Evolutionary conservation across 2,797 vertebrate species (phyloP).

Genomic region (Acrocephalus scirpaceus): DNA sequence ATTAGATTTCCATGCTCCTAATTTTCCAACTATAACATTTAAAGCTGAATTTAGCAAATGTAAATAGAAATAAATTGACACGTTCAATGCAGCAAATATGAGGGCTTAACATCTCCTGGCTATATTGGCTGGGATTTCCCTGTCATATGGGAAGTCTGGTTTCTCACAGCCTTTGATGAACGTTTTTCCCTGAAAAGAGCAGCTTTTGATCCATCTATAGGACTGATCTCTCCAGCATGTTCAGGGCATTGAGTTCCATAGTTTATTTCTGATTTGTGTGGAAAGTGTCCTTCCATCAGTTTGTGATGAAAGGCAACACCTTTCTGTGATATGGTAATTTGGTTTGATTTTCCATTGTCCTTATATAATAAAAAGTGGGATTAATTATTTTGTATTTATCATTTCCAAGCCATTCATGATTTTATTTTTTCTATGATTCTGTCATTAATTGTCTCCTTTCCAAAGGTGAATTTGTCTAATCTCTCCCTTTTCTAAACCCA

Average conservation of each 20-base stretch:
- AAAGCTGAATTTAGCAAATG: background rate
- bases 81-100: background rate
- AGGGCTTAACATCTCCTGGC: background rate
- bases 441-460: background rate
- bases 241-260: accelerated
- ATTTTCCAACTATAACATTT: background rate
- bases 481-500: background rate
- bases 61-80: background rate
- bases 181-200: background rate
- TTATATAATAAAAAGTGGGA: background rate
- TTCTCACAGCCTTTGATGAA: background rate
- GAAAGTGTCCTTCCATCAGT: background rate
- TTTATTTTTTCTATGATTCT: background rate
- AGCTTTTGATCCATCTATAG: background rate
- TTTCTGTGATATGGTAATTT: background rate
- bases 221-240: background rate
- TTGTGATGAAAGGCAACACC: background rate
- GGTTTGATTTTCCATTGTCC: background rate
- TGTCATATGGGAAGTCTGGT: background rate
- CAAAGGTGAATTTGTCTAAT: background rate
- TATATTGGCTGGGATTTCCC: background rate
- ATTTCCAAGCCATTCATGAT: background rate
- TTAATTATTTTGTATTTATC: background rate
- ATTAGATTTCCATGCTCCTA: background rate
- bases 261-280: background rate